Percentiles rank a stretch among this genome's conserved stretches.
These are phyloP conservation scores for Hydrotaea diabolus DNA, from an alignment of 2,888 invertebrate genomes.

Conservation along the genomic window DNA sequence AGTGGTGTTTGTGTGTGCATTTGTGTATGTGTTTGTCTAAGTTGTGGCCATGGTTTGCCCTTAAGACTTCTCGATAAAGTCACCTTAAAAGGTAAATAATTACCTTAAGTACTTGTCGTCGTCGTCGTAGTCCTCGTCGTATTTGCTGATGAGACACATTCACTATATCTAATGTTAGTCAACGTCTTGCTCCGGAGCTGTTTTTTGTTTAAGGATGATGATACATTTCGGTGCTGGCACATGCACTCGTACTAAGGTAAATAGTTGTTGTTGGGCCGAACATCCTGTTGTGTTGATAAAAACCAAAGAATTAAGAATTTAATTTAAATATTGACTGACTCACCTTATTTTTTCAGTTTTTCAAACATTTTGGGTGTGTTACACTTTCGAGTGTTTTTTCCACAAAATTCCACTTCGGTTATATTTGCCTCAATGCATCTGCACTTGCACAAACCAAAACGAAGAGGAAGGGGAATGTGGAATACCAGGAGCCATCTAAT, in stretches of 20 bases:
- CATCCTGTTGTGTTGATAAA: constrained; percentile 30
- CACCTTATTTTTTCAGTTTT: not conserved
- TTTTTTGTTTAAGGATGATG: not conserved
- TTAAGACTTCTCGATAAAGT: constrained; percentile 12
- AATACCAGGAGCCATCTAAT: constrained; percentile 62
- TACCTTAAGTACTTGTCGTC: constrained; percentile 6
- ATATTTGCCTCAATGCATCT: not conserved
- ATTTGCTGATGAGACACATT: not conserved
- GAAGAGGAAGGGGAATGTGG: constrained; percentile 27
- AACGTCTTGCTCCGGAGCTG: not conserved
- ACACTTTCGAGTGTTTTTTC: not conserved
- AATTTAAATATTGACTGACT: not conserved
- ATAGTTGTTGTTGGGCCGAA: not conserved
- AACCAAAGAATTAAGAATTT: not conserved
- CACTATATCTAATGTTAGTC: not conserved
- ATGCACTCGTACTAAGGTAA: too few relatives aligned
- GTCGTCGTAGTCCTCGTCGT: not conserved
- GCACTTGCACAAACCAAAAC: too few relatives aligned
- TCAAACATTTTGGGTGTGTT: not conserved
- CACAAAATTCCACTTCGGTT: not conserved
- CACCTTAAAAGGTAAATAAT: constrained; percentile 21
- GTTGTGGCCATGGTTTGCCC: not conserved
- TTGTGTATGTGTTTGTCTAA: not conserved
- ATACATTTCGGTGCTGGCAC: too few relatives aligned
- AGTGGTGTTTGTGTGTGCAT: not conserved